Conservation (phyloP, 2,113 vertebrate species). For the Turnix velox region DNA sequence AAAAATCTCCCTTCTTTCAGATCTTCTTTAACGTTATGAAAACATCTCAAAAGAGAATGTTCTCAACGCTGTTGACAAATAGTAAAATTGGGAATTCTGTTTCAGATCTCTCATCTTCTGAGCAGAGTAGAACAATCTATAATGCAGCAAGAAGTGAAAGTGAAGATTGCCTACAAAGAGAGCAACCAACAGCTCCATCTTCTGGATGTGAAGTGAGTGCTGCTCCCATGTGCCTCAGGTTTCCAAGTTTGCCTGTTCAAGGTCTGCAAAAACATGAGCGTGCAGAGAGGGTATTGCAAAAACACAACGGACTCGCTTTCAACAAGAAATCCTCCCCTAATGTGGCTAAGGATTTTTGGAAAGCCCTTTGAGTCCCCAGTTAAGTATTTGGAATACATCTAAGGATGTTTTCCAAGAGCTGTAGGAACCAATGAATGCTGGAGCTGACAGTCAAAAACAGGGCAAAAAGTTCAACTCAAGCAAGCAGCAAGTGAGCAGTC, state of each 20-base stretch:
- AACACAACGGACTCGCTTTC: background rate
- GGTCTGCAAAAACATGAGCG: background rate
- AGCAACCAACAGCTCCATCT: slow-evolving; percentile 78
- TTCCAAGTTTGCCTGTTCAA: background rate
- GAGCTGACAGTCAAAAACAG: background rate
- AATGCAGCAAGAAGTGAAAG: slow-evolving; percentile 75
- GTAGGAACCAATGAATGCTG: rapidly evolving
- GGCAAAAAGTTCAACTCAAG: background rate
- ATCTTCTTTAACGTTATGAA: background rate
- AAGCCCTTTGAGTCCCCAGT: background rate
- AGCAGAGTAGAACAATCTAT: slow-evolving; percentile 75
- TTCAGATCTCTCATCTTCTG: slow-evolving; percentile 78
- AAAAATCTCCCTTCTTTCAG: background rate
- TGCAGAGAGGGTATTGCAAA: background rate
- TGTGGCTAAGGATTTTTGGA: background rate
- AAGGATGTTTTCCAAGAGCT: background rate
- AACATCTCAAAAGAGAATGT: background rate
- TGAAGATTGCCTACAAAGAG: slow-evolving; percentile 75
- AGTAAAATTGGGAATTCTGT: background rate
- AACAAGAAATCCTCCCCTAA: background rate
- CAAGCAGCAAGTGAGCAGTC: background rate
- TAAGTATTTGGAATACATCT: background rate
- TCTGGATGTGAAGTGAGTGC: slow-evolving; percentile 72
- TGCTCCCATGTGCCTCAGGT: rapidly evolving
- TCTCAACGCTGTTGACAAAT: background rate